Percentiles rank a stretch among this genome's conserved stretches.
phyloP scores from a whole-genome alignment of 2,113 vertebrate genomes.

The Anguilla japonica region DNA sequence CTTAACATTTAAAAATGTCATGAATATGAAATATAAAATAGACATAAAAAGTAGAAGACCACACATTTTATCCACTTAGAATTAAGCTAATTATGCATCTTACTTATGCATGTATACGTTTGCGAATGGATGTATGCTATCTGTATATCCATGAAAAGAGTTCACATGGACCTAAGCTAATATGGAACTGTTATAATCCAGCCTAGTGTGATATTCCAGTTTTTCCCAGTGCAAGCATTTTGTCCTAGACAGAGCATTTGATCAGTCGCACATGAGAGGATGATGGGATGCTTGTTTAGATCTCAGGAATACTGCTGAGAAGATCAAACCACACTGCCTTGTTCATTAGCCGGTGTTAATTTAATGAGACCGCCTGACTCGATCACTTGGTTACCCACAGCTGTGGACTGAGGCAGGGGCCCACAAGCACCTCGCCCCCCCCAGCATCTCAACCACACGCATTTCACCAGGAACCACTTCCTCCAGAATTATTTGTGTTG shows the following conservation, averaged over 20 bases:
- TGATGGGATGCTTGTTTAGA: constrained; percentile 1
- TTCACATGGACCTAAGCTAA: too few species aligned
- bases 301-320: background rate
- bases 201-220: background rate
- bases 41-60: background rate
- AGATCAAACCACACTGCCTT: background rate
- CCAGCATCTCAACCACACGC: background rate
- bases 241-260: background rate
- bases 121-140: too few species aligned
- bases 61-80: background rate
- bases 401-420: background rate
- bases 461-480: background rate
- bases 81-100: background rate
- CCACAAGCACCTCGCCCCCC: background rate
- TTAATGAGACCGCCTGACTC: constrained; percentile 12
- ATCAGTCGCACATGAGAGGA: background rate
- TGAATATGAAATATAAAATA: background rate
- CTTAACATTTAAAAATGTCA: too few species aligned
- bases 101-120: background rate
- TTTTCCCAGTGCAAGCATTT: background rate
- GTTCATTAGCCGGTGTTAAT: constrained; percentile 4
- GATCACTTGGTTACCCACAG: background rate
- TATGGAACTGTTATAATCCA: too few species aligned
- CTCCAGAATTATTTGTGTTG: background rate
- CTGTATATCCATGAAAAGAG: too few species aligned